Base-by-base conservation (phyloP, 2,888 invertebrate genomes). In the Caenorhabditis sp. region DNA sequence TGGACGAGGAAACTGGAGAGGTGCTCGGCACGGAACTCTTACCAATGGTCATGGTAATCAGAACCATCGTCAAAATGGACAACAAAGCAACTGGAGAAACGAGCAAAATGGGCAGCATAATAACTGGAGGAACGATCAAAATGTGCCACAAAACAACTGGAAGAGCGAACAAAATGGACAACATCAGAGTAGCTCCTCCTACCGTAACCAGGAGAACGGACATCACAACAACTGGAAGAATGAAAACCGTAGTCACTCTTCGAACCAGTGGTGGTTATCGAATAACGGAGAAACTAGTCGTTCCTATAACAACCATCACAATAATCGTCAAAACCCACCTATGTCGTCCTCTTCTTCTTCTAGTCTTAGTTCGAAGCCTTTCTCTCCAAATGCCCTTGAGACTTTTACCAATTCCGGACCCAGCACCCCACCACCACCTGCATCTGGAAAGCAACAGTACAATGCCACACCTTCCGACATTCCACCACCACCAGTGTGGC, bases 401-500 rank as follows among this genome's bases (percentile, higher is more conserved):
- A 31, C 69, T 51, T 49, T 63, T 24, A 59, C 28, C 26, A 66
- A 51, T 28, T 80, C 79, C 2, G 64, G 10, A 19, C 44, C 56
- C 10, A 72, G 44, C 31, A 70, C 69, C 7, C 54, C 77, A 14
- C 63, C 77, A n/a, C 70, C 76, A n/a, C 38, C 49, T 31, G 14
- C 24, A 24, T 16, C 56, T 24, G 35, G 10, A 6, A 26, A 19
- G 12, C n/a, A 56, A n/a, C 47, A 47, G 5, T 74, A 41, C n/a
- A 47, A 19, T 51, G 59, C 72, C 6, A 76, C 69, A 8, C 82
- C 75, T 14, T 44, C 72, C 6, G 82, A 82, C 24, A 44, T 82
- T 16, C 82, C 82, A n/a, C 26, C 76, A 12, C 82, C 82, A 0
- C 82, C 82, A 14, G 79, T 82, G 5, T 82, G 82, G 82, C 82